A percentile compares a stretch with the other conserved stretches of the same genome.
phyloP scores from a whole-genome alignment of 2,888 invertebrate species.

The Galerucella calmariensis region DNA sequence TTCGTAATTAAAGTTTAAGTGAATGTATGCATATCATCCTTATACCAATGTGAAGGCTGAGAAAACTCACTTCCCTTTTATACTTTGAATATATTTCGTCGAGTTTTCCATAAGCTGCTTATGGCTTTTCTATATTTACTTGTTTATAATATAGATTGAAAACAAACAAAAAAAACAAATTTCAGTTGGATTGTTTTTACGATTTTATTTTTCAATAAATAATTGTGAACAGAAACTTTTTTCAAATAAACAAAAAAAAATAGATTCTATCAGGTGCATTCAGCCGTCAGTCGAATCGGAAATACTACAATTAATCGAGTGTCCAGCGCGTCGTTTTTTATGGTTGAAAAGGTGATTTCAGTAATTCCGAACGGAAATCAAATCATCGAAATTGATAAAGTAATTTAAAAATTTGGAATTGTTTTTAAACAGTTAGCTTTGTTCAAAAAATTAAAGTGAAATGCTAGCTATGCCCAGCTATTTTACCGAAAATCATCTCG shows the following conservation, averaged over 20 bases:
- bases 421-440: no score
- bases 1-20: no score
- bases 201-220: background rate
- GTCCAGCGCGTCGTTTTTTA: background rate
- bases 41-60: background rate
- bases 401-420: no score
- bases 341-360: background rate
- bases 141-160: background rate
- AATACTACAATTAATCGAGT: background rate
- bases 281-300: background rate
- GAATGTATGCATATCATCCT: no score
- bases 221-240: background rate
- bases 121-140: background rate
- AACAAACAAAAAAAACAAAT: background rate
- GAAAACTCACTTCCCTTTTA: background rate
- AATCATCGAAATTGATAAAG: no score
- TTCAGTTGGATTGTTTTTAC: background rate
- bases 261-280: background rate
- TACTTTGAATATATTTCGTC: slow-evolving; percentile 13
- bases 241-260: background rate
- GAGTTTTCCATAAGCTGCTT: slow-evolving; percentile 7
- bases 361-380: no score
- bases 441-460: no score
- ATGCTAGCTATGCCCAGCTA: no score
- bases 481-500: background rate